Evolutionary conservation across 2,113 vertebrate genomes (phyloP).

Genomic region (Bos taurus): ARS-UCD2.0 NC_037330.1:119962501-119963000

Average conservation of each 20-base stretch:
- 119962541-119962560: accelerated
- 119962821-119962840: not conserved
- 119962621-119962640: slow-evolving; percentile 3
- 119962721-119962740: slow-evolving; percentile 92
- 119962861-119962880: not conserved
- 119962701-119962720: slow-evolving; percentile 93
- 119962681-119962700: slow-evolving; percentile 92
- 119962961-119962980: slow-evolving; percentile 98
- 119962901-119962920: slow-evolving; percentile 98
- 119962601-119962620: not conserved
- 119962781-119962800: not conserved
- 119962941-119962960: slow-evolving; percentile 99
- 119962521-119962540: not conserved
- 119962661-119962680: slow-evolving; percentile 92
- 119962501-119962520: not conserved
- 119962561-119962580: accelerated
- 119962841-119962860: not conserved
- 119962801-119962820: too few relatives aligned
- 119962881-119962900: slow-evolving; percentile 70
- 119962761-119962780: slow-evolving; percentile 59
- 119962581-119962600: not conserved
- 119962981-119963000: slow-evolving; percentile 97
- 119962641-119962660: slow-evolving; percentile 99
- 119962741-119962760: slow-evolving; percentile 97
- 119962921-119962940: slow-evolving; percentile 97